Conservation (phyloP, 2,888 invertebrate species). For the Cheilosia urbana region DNA sequence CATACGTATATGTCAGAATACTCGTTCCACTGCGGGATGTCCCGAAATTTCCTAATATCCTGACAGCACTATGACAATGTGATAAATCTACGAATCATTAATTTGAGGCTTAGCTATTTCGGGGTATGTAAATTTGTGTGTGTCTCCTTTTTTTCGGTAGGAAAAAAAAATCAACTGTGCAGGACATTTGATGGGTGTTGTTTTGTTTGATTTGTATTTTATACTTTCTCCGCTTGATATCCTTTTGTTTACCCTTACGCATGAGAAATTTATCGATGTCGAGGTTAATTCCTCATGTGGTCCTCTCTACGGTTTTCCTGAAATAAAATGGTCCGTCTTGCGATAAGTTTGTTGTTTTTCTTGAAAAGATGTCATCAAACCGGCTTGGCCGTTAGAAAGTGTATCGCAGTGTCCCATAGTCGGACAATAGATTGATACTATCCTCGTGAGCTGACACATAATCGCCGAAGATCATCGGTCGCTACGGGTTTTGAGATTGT, state of each 20-base stretch:
- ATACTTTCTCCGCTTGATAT: conserved; percentile 64
- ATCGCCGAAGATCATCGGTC: conserved; percentile 64
- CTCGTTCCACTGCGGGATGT: conserved; percentile 74
- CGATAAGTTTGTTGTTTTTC: conserved; percentile 29
- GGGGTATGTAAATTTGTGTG: conserved; percentile 46
- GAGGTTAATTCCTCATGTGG: conserved; percentile 61
- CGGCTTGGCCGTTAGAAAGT: conserved; percentile 66
- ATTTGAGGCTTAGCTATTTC: conserved; percentile 77
- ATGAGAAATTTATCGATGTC: conserved; percentile 73
- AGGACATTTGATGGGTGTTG: conserved; percentile 68
- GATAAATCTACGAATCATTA: conserved; percentile 79
- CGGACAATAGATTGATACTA: conserved; percentile 33
- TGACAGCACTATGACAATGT: conserved; percentile 75
- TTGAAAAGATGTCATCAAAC: conserved; percentile 50
- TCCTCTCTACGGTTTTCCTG: conserved; percentile 39
- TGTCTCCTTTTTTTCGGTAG: conserved; percentile 4
- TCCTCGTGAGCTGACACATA: conserved; percentile 27
- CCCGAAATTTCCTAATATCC: conserved; percentile 65
- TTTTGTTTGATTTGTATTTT: conserved; percentile 70
- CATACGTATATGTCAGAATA: conserved; percentile 41
- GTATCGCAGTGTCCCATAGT: conserved; percentile 37
- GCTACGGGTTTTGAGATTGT: conserved; percentile 66
- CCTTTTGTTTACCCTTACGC: conserved; percentile 70
- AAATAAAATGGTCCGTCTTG: conserved; percentile 36
- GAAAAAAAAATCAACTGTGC: conserved; percentile 45